Conservation (phyloP, 1,140 invertebrate species). For the Heliconius hewitsoni region DNA sequence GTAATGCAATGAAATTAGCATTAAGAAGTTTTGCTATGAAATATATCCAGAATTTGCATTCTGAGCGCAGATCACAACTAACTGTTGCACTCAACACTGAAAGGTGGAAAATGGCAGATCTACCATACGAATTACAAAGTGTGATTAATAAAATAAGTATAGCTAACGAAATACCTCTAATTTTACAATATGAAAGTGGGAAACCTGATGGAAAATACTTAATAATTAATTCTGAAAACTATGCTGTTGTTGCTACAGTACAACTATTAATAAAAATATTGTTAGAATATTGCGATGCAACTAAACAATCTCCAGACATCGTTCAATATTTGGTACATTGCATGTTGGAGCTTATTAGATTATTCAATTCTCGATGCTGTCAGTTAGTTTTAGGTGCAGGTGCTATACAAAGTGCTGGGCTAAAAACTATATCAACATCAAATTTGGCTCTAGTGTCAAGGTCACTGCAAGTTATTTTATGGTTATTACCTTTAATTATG, state of each 20-base stretch:
- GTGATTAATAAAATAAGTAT: constrained; percentile 89
- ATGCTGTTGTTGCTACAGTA: constrained; percentile 92
- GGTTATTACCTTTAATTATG: constrained; percentile 87
- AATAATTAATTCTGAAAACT: constrained; percentile 90
- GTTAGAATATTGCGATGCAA: constrained; percentile 93
- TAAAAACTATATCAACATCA: constrained; percentile 97
- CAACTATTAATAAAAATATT: constrained; percentile 93
- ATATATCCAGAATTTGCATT: constrained; percentile 95
- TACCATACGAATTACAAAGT: constrained; percentile 92
- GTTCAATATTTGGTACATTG: constrained; percentile 87
- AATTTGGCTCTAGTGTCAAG: constrained; percentile 96
- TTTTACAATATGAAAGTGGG: constrained; percentile 58
- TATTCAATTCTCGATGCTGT: constrained; percentile 96
- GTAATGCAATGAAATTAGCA: constrained; percentile 90
- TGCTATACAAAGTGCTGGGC: constrained; percentile 94
- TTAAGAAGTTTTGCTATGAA: constrained; percentile 94
- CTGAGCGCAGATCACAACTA: constrained; percentile 92
- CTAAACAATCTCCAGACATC: constrained; percentile 85
- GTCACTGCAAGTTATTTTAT: constrained; percentile 90
- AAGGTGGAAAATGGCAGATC: constrained; percentile 96
- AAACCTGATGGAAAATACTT: constrained; percentile 82
- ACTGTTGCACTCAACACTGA: constrained; percentile 93
- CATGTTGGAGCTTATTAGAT: constrained; percentile 92
- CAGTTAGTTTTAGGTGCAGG: constrained; percentile 97
- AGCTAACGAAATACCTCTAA: constrained; percentile 78